phyloP scores from a whole-genome alignment of 2,888 invertebrate species.

The Fragum sueziense region DNA sequence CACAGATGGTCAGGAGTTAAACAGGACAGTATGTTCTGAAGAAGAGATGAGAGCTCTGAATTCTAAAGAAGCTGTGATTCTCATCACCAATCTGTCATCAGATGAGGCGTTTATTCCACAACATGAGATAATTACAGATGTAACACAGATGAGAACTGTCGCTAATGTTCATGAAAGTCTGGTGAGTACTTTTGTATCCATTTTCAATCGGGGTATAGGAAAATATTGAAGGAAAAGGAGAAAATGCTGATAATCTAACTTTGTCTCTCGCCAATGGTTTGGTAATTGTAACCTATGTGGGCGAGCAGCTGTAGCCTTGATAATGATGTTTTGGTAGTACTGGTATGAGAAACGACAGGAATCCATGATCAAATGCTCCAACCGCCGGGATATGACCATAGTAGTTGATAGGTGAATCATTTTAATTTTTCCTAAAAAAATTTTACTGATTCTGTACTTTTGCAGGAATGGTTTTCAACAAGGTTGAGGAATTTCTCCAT shows the following conservation, averaged over 20 bases:
- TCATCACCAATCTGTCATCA: conserved; percentile 90
- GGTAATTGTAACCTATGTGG: no score
- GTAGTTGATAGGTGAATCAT: no score
- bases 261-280: no score
- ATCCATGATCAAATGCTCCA: no score
- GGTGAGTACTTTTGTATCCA: no score
- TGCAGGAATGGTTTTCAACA: conserved; percentile 90
- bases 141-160: conserved; percentile 90
- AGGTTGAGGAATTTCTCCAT: conserved; percentile 87
- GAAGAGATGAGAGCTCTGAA: conserved; percentile 91
- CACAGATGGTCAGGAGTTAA: conserved; percentile 74
- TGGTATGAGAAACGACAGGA: no score
- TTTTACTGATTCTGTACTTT: no score
- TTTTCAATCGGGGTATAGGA: background rate
- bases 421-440: no score
- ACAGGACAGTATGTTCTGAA: conserved; percentile 86
- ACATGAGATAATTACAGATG: conserved; percentile 93
- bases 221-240: background rate
- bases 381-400: no score
- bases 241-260: background rate
- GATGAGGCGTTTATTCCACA: conserved; percentile 93
- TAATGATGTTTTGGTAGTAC: no score
- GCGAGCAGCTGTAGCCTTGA: no score
- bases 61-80: conserved; percentile 94
- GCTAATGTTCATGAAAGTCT: conserved; percentile 96